Conservation (phyloP, 2,888 invertebrate species). For the Listrodromus nycthemerus region DNA sequence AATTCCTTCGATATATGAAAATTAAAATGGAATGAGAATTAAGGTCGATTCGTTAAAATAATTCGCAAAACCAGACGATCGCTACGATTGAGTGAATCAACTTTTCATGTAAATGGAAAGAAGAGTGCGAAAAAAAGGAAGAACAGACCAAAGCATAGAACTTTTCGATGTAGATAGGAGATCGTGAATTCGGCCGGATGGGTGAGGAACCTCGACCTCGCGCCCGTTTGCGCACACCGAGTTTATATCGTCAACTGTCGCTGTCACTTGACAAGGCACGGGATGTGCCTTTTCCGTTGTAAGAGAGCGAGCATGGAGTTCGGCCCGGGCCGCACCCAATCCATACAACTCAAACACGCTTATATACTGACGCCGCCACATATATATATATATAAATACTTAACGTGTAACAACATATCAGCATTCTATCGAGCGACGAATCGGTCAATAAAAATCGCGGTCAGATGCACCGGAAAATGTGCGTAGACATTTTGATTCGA, state of each 20-base stretch:
- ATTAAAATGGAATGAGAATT: too few relatives aligned
- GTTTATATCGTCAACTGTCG: conserved; percentile 72
- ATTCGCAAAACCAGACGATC: neutral
- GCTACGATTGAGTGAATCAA: neutral
- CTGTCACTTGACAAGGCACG: conserved; percentile 78
- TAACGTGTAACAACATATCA: conserved; percentile 22
- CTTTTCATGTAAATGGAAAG: neutral
- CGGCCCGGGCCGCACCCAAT: conserved; percentile 69
- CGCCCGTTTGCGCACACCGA: conserved; percentile 73
- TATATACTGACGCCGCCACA: neutral
- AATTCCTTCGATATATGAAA: too few relatives aligned
- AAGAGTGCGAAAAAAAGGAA: neutral
- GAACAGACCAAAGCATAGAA: conserved; percentile 52
- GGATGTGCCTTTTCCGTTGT: conserved; percentile 75
- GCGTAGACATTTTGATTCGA: neutral
- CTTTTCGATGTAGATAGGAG: conserved; percentile 66
- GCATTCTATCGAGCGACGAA: conserved; percentile 38
- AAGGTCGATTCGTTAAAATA: neutral
- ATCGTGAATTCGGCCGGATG: conserved; percentile 75
- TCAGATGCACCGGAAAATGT: conserved; percentile 51
- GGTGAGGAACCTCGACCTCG: conserved; percentile 80
- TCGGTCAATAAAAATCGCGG: conserved; percentile 42
- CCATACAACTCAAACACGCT: conserved; percentile 63
- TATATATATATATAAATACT: conserved; percentile 19
- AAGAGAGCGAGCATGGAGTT: conserved; percentile 61